Evolutionary conservation across 2,888 invertebrate species (phyloP).

Genomic region (Scaptomyza flava): DNA sequence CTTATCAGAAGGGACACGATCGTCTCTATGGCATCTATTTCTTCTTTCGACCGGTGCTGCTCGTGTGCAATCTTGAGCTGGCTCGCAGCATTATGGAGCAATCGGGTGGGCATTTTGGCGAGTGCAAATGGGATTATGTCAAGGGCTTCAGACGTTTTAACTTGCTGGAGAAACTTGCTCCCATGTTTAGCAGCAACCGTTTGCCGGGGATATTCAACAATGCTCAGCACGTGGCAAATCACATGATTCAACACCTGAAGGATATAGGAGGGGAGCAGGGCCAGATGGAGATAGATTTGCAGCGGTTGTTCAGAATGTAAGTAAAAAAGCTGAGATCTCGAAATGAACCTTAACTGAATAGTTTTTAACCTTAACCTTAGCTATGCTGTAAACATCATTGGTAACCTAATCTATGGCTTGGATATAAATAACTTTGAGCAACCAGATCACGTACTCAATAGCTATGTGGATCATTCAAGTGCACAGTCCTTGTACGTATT

Average conservation of each 20-base stretch:
- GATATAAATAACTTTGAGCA: slow-evolving; percentile 83
- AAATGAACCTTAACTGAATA: background rate
- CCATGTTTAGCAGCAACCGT: slow-evolving; percentile 88
- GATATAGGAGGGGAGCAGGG: slow-evolving; percentile 71
- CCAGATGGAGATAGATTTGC: slow-evolving; percentile 63
- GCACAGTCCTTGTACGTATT: slow-evolving; percentile 71
- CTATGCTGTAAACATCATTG: slow-evolving; percentile 85
- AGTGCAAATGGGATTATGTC: slow-evolving; percentile 86
- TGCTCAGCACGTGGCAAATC: slow-evolving; percentile 86
- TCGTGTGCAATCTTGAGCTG: slow-evolving; percentile 87
- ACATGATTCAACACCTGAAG: slow-evolving; percentile 85
- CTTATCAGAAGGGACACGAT: slow-evolving; percentile 75
- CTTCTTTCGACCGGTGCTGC: slow-evolving; percentile 87
- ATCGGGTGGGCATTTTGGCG: slow-evolving; percentile 88
- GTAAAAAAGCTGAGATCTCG: slow-evolving; percentile 24
- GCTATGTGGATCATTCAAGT: slow-evolving; percentile 50
- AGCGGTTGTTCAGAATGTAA: slow-evolving; percentile 73
- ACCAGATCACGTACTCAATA: slow-evolving; percentile 71
- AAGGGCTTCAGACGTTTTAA: slow-evolving; percentile 86
- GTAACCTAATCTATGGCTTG: slow-evolving; percentile 85
- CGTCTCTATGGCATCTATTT: slow-evolving; percentile 87
- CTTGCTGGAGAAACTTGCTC: slow-evolving; percentile 87
- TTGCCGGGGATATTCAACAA: slow-evolving; percentile 87
- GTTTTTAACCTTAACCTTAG: slow-evolving; percentile 52
- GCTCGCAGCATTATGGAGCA: slow-evolving; percentile 87